Evolutionary conservation across 2,797 vertebrate species (phyloP).

Genomic region (Hozukius guyotensis): DNA sequence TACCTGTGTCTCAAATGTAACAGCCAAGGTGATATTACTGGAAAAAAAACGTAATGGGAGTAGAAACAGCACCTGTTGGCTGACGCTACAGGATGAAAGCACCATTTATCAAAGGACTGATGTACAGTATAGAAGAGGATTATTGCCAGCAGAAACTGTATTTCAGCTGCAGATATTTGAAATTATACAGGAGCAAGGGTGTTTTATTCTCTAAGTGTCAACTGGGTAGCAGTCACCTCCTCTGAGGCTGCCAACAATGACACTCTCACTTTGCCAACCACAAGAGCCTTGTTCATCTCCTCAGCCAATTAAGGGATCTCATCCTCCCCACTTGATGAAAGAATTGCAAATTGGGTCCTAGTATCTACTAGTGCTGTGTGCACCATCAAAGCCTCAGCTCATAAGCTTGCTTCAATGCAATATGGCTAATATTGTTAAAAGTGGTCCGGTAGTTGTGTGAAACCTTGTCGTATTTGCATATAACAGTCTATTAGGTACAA

Average conservation of each 20-base stretch:
- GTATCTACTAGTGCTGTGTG: slow-evolving; percentile 4
- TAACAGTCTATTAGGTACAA: neutral
- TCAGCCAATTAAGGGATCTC: slow-evolving; percentile 47
- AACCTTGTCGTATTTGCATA: neutral
- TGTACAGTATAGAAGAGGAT: neutral
- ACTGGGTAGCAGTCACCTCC: slow-evolving; percentile 18
- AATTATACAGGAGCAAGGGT: neutral
- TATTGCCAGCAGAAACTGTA: slow-evolving; percentile 25
- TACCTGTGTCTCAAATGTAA: slow-evolving; percentile 29
- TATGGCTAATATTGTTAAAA: slow-evolving; percentile 33
- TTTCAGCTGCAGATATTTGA: slow-evolving; percentile 20
- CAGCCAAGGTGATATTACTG: slow-evolving; percentile 33
- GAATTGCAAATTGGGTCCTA: slow-evolving; percentile 43
- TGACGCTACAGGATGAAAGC: slow-evolving; percentile 19
- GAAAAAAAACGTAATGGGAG: neutral
- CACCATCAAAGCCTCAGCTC: slow-evolving; percentile 28
- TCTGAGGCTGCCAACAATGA: slow-evolving; percentile 23
- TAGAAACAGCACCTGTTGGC: slow-evolving; percentile 35
- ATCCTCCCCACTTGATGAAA: slow-evolving; percentile 49
- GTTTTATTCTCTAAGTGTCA: slow-evolving; percentile 31
- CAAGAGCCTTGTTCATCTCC: slow-evolving; percentile 41
- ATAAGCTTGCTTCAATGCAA: neutral
- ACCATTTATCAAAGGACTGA: slow-evolving; percentile 34
- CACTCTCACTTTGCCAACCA: slow-evolving; percentile 42
- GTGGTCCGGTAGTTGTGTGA: neutral